Base-by-base conservation (phyloP, 2,113 vertebrate species). In the Daphoenositta chrysoptera region DNA sequence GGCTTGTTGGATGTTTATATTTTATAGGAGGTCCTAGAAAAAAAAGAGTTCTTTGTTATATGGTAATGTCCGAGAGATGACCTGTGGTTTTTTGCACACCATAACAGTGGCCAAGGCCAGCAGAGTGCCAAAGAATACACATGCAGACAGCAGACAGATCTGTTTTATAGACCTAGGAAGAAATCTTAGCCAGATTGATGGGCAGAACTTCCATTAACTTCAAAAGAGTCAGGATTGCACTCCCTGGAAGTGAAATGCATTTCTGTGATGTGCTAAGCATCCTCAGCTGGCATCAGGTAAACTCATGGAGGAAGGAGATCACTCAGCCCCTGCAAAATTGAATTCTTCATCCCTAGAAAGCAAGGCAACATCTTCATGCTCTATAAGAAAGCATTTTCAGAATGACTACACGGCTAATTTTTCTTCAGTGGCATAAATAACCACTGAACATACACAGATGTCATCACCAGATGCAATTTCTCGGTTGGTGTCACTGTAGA, bases 391-490 rank as follows among this genome's bases (percentile, higher is more conserved):
- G 44, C 16, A 51, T 78, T 93, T 95, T 78, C 80, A 89, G 72
- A 84, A 71, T 65, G 30, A 71, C 51, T 81, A 18, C 68, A 20
- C 0, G 7, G 30, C 48, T 91, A 66, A 73, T 68, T 90, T 86
- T 92, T 89, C 40, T 60, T 85, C 58, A 33, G 42, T 47, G 63
- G 40, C 83, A 89, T 94, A 87, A 93, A 95, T 70, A 87, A 63
- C 57, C 23, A 50, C 64, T 44, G 54, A 90, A 81, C 40, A 71
- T 53, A 89, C 44, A 83, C 47, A 90, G 82, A 88, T 97, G 87
- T 88, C 73, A 90, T 91, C 68, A 77, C 42, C 90, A 93, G 79
- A 87, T 71, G 63, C n/a, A 83, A 79, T 79, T 96, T 91, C 85
- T 79, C 39, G 9, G 23, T 84, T 82, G 76, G 50, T 95, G 48